Evolutionary conservation across 2,797 vertebrate species (phyloP), one percentile per base, ranked within the genome.

Genomic region (Sphenopsis melanotis): DNA sequence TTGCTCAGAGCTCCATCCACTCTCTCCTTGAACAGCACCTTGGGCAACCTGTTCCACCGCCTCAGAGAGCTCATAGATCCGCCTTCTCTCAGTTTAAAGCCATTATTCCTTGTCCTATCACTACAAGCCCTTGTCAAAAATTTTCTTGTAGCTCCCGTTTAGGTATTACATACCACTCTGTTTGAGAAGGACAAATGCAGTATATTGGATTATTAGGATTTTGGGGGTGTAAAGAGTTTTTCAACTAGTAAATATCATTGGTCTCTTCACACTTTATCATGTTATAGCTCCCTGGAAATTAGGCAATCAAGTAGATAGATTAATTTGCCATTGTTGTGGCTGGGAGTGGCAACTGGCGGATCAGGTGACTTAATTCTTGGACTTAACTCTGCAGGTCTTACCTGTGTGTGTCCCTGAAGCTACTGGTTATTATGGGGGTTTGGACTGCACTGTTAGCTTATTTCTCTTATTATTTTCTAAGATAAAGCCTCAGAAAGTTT

Each of bases 211-310:
- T 8, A 42, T 39, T 32, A 52, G 12, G 41, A 41, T 64, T 92
- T 52, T 9, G 1, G 3, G 3, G 2, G 2, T 3, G 76, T 56
- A 23, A 85, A 41, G 12, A 42, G 21, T 44, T 76, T 83, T 30
- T 42, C 13, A 39, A 9, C 5, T 14, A 32, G 18, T 19, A 63
- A 26, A 68, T 12, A 50, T 10, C 1, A 75, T 59, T 71, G 63
- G 11, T 39, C 10, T 57, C 20, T 49, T 76, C 15, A 34, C 8
- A 4, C 27, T 41, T 60, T 24, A 59, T 65, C 6, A 19, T 30
- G 11, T 34, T 23, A 57, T 24, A 80, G 22, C 11, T 91, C 20
- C 57, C n/a, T 87, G 64, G 81, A 95, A 94, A 49, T 60, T 34
- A 72, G 29, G 11, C 15, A 42, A 26, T 39, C 10, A 34, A 50